These are phyloP conservation scores for Pimephales promelas DNA, from an alignment of 2,113 vertebrate genomes.

Conservation along the genomic window DNA sequence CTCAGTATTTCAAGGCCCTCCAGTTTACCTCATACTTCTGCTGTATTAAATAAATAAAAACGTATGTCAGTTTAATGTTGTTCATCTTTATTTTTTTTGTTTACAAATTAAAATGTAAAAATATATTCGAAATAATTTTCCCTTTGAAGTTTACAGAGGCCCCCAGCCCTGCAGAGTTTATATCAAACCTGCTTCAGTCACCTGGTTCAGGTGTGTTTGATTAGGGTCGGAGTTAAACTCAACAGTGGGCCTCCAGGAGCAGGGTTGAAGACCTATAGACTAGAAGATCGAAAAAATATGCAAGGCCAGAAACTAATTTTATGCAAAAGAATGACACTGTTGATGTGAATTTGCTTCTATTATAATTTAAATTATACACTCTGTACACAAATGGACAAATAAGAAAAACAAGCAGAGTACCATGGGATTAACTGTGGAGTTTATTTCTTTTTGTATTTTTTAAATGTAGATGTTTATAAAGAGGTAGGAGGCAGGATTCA, in stretches of 20 bases:
- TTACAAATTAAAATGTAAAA: not conserved
- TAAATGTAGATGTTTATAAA: constrained; percentile 70
- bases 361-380: not conserved
- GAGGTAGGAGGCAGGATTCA: constrained; percentile 78
- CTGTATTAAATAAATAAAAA: not conserved
- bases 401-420: constrained; percentile 17
- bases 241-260: too few relatives aligned
- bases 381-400: not conserved
- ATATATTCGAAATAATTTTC: not conserved
- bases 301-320: not conserved
- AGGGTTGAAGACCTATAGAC: not conserved
- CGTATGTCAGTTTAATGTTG: not conserved
- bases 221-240: too few relatives aligned
- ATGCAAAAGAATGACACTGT: not conserved
- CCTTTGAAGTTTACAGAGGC: not conserved
- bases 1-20: too few relatives aligned
- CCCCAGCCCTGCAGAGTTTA: not conserved
- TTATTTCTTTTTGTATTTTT: constrained; percentile 69
- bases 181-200: too few relatives aligned
- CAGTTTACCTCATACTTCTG: not conserved
- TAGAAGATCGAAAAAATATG: not conserved
- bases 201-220: too few relatives aligned
- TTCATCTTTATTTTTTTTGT: not conserved
- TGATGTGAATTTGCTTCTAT: not conserved
- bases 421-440: constrained; percentile 52